Conservation (phyloP, 2,888 invertebrate species). For the Oscheius sp. region DNA sequence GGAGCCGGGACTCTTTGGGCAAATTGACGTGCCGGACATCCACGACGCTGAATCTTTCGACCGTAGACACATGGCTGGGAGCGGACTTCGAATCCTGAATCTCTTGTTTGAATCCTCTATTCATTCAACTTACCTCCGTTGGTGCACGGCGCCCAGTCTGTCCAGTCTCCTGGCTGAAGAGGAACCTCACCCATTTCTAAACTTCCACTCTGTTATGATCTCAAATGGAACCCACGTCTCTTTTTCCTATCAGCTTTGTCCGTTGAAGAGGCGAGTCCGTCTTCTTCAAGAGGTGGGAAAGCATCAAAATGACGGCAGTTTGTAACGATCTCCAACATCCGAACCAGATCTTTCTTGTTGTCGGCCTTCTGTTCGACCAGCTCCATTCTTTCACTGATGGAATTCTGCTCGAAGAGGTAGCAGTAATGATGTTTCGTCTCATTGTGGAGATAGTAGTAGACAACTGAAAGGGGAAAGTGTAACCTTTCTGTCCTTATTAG, state of each 20-base stretch:
- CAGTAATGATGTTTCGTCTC: slow-evolving; percentile 62
- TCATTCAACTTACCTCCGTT: slow-evolving; percentile 34
- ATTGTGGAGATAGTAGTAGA: slow-evolving; percentile 64
- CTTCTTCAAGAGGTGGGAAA: slow-evolving; percentile 64
- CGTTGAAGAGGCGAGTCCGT: slow-evolving; percentile 64
- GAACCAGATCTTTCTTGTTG: slow-evolving; percentile 62
- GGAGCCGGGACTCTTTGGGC: slow-evolving; percentile 54
- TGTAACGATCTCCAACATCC: slow-evolving; percentile 65
- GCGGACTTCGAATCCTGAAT: slow-evolving; percentile 52
- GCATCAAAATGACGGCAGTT: slow-evolving; percentile 68
- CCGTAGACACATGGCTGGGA: slow-evolving; percentile 67
- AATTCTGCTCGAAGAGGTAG: slow-evolving; percentile 60
- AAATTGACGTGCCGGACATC: slow-evolving; percentile 64
- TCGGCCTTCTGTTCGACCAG: slow-evolving; percentile 64
- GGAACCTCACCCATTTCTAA: slow-evolving; percentile 51
- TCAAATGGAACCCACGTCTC: slow-evolving; percentile 53
- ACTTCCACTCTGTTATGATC: slow-evolving; percentile 6
- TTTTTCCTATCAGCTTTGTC: slow-evolving; percentile 68
- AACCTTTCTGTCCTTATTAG: not conserved
- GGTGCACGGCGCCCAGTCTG: slow-evolving; percentile 61
- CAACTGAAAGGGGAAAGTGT: slow-evolving; percentile 49
- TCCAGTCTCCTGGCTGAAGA: slow-evolving; percentile 58
- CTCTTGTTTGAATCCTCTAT: not conserved
- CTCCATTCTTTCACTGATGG: slow-evolving; percentile 52
- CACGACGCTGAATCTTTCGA: slow-evolving; percentile 64